Percentiles rank a stretch among this genome's conserved stretches.
Conservation (phyloP, 2,797 vertebrate species). For the Podarcis lilfordi region DNA sequence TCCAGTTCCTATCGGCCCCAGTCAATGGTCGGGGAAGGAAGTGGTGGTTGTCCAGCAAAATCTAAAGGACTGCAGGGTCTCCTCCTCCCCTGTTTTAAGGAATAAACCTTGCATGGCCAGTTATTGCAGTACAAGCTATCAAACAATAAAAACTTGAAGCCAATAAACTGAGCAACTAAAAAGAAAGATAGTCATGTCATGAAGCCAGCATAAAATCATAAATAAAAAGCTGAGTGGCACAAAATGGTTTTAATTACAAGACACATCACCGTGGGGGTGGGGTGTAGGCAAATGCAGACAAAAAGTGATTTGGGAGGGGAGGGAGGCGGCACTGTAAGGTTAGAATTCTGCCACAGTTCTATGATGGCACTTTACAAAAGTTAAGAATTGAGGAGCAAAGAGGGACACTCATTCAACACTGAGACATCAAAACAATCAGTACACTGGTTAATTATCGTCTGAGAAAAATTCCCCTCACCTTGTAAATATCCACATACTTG, state of each 20-base stretch:
- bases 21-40: too few relatives aligned
- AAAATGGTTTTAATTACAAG: neutral
- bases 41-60: too few relatives aligned
- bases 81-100: too few relatives aligned
- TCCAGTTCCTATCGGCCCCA: too few relatives aligned
- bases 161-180: neutral
- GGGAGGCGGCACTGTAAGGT: neutral
- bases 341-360: neutral
- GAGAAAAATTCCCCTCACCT: slow-evolving; percentile 79
- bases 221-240: neutral
- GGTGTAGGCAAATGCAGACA: neutral
- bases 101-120: neutral
- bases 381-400: neutral
- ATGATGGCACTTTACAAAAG: neutral
- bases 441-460: neutral
- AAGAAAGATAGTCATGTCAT: neutral
- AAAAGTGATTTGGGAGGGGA: neutral
- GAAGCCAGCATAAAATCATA: neutral
- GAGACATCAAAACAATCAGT: neutral
- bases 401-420: neutral
- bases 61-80: too few relatives aligned
- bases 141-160: neutral
- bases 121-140: neutral
- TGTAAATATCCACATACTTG: slow-evolving; percentile 87
- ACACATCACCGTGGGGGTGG: neutral